Evolutionary conservation across 2,888 invertebrate species (phyloP).

Genomic region (Pyrrhia umbra): DNA sequence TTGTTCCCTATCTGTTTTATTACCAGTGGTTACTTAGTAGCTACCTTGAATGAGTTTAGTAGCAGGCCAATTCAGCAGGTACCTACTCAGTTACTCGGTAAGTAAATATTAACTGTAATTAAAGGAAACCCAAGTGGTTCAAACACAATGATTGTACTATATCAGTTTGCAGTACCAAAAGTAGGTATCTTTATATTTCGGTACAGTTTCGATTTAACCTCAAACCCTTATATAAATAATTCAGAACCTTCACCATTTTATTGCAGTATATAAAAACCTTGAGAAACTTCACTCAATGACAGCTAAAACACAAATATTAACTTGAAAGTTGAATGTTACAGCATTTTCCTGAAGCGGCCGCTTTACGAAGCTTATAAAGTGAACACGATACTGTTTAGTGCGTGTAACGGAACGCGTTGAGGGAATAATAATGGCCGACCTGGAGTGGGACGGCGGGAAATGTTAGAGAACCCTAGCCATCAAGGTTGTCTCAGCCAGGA

Average conservation of each 20-base stretch:
- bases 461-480: constrained; percentile 10
- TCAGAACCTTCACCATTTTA: constrained; percentile 3
- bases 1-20: background rate
- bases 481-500: background rate
- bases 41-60: too few species aligned
- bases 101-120: too few species aligned
- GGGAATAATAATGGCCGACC: constrained; percentile 53
- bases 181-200: background rate
- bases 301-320: constrained; percentile 29
- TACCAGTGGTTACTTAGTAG: background rate
- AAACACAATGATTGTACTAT: too few species aligned
- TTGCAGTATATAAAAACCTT: constrained; percentile 10
- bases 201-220: background rate
- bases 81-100: too few species aligned
- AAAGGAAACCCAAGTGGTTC: too few species aligned
- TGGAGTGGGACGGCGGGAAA: constrained; percentile 35
- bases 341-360: constrained; percentile 41
- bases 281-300: constrained; percentile 11
- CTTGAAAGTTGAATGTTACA: constrained; percentile 34
- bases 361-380: constrained; percentile 51
- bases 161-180: too few species aligned
- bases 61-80: too few species aligned
- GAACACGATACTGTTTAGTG: constrained; percentile 56
- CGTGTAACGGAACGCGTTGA: constrained; percentile 46
- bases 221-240: background rate